Conservation (phyloP, 2,113 vertebrate genomes). For the Parus major region DNA sequence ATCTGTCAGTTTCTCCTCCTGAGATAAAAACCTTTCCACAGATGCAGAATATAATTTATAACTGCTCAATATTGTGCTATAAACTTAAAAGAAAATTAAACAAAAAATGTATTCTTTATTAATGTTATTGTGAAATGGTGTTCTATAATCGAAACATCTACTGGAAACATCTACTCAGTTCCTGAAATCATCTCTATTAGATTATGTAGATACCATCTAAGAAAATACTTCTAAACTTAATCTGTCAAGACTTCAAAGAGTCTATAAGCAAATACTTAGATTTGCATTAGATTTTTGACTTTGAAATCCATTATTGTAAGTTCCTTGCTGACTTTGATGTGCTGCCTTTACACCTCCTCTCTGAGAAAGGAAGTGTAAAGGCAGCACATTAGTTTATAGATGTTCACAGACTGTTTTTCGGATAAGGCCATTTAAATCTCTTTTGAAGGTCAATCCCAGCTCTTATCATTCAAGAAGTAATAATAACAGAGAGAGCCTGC, state of each 20-base stretch:
- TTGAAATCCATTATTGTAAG: constrained; percentile 82
- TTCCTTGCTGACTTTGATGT: constrained; percentile 79
- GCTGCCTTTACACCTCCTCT: constrained; percentile 65
- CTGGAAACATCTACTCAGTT: constrained; percentile 52
- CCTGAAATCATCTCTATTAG: constrained; percentile 81
- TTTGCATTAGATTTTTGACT: constrained; percentile 85
- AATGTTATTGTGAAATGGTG: constrained; percentile 23
- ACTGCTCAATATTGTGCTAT: constrained; percentile 22
- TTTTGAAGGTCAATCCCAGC: constrained; percentile 74
- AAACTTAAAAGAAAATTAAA: constrained; percentile 58
- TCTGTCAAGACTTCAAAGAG: constrained; percentile 77
- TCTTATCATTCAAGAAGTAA: constrained; percentile 73
- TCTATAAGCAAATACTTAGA: constrained; percentile 80
- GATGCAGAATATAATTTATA: constrained; percentile 51
- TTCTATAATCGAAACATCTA: constrained; percentile 7
- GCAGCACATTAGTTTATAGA: constrained; percentile 63
- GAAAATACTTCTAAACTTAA: constrained; percentile 80
- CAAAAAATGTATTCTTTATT: constrained; percentile 44
- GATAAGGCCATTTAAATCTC: constrained; percentile 72
- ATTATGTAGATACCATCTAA: constrained; percentile 83
- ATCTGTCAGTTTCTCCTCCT: not conserved
- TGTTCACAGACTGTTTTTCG: constrained; percentile 64
- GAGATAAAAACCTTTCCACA: constrained; percentile 38
- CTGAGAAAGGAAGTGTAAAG: constrained; percentile 58
- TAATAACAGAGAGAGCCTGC: constrained; percentile 34